Evolutionary conservation across 23 tunicate species (phyloP).

Genomic region (Diplosoma virens): DNA sequence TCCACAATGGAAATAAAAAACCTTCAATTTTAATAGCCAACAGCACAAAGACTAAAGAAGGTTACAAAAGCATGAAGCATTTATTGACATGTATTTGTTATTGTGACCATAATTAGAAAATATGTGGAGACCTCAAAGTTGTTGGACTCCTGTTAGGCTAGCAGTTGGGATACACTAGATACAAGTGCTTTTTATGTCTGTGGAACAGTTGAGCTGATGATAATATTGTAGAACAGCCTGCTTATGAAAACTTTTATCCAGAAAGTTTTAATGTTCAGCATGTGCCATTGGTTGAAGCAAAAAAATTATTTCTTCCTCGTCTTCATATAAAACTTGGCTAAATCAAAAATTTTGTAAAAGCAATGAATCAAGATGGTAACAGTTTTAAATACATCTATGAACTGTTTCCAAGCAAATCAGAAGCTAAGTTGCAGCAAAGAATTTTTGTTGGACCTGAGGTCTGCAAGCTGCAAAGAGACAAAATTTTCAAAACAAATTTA

Average conservation of each 20-base stretch:
- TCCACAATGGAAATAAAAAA: constrained; percentile 8
- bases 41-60: background rate
- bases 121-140: constrained; percentile 29
- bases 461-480: background rate
- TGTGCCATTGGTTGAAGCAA: constrained; percentile 7
- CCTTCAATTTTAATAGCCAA: background rate
- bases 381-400: background rate
- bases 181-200: background rate
- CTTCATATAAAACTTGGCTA: constrained; percentile 17
- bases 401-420: background rate
- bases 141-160: constrained; percentile 5
- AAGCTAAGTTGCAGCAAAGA: background rate
- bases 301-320: constrained; percentile 1
- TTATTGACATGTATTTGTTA: background rate
- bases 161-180: constrained; percentile 20
- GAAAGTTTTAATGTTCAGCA: constrained; percentile 13
- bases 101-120: constrained; percentile 6
- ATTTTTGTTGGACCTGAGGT: constrained; percentile 28
- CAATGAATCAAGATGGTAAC: constrained; percentile 9
- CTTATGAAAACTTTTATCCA: background rate
- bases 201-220: constrained; percentile 2
- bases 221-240: background rate
- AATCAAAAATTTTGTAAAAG: constrained; percentile 31
- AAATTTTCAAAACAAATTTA: background rate
- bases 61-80: background rate